Evolutionary conservation across 1,140 invertebrate species (phyloP).

Genomic region (Lethocerus indicus): DNA sequence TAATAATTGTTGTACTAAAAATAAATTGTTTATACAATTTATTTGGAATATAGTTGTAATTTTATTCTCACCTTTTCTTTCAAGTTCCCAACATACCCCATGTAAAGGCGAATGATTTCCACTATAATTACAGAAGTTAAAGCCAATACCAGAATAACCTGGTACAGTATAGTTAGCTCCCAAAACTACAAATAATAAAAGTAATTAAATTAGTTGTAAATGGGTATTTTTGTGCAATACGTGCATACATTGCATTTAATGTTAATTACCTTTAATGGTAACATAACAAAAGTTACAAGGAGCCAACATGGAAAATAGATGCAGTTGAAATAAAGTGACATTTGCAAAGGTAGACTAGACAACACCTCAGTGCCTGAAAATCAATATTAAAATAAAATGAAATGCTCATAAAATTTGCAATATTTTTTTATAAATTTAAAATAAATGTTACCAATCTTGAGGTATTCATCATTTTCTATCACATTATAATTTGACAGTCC

Average conservation of each 20-base stretch:
- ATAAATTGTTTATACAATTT: constrained; percentile 6
- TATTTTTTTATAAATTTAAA: no score
- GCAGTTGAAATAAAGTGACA: constrained; percentile 63
- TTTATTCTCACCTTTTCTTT: constrained; percentile 50
- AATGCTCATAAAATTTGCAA: no score
- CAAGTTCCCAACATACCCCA: constrained; percentile 77
- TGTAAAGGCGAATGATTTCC: constrained; percentile 58
- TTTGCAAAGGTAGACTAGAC: constrained; percentile 56
- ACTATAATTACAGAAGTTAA: constrained; percentile 46
- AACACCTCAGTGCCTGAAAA: constrained; percentile 6
- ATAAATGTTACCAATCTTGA: no score
- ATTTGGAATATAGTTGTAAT: constrained; percentile 6
- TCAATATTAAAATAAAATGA: no score
- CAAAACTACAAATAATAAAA: constrained; percentile 43
- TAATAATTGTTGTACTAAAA: constrained; percentile 7
- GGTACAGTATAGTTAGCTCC: constrained; percentile 46
- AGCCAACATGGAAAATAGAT: constrained; percentile 57
- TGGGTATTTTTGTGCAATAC: constrained; percentile 26
- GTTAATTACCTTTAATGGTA: constrained; percentile 32
- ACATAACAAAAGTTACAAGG: constrained; percentile 37
- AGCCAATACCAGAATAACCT: constrained; percentile 55
- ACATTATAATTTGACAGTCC: no score
- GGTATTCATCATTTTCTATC: no score
- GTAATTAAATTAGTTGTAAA: neutral
- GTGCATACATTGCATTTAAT: neutral